Percentiles rank a stretch among this genome's conserved stretches.
phyloP scores from a whole-genome alignment of 2,797 vertebrate genomes.

The Chelmon rostratus region DNA sequence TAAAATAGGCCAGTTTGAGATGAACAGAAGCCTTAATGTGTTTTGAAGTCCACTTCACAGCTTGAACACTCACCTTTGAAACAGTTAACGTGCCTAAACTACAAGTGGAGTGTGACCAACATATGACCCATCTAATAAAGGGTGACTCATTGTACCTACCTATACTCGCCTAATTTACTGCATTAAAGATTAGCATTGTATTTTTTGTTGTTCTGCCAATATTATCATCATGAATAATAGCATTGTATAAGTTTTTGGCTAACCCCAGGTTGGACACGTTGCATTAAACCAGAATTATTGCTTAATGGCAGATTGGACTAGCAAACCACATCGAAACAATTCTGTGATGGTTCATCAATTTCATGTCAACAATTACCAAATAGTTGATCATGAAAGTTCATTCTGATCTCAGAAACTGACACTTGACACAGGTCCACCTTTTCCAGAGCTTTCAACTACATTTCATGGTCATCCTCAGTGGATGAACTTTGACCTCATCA shows the following conservation, averaged over 20 bases:
- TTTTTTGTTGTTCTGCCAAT: too few relatives aligned
- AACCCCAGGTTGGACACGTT: too few relatives aligned
- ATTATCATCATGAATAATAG: too few relatives aligned
- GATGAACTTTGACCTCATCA: not conserved
- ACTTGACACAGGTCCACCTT: not conserved
- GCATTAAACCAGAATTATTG: too few relatives aligned
- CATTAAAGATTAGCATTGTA: not conserved
- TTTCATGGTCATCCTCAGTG: not conserved
- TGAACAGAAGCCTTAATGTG: constrained; percentile 45
- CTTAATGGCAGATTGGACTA: too few relatives aligned
- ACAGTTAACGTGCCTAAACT: constrained; percentile 6
- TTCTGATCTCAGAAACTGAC: not conserved
- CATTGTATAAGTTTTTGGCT: too few relatives aligned
- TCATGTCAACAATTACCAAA: not conserved
- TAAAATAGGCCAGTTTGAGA: constrained; percentile 38
- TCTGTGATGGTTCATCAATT: too few relatives aligned
- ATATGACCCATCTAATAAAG: not conserved
- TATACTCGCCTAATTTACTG: not conserved
- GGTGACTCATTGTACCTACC: not conserved
- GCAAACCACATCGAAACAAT: too few relatives aligned
- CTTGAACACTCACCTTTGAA: constrained; percentile 10
- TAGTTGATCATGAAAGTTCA: not conserved
- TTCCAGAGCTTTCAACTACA: not conserved
- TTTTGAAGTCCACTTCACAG: constrained; percentile 40
- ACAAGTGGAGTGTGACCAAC: not conserved